A percentile compares a stretch with the other conserved stretches of the same genome.
These are phyloP conservation scores for Erannis defoliaria DNA, from an alignment of 2,888 invertebrate genomes.

Conservation along the genomic window DNA sequence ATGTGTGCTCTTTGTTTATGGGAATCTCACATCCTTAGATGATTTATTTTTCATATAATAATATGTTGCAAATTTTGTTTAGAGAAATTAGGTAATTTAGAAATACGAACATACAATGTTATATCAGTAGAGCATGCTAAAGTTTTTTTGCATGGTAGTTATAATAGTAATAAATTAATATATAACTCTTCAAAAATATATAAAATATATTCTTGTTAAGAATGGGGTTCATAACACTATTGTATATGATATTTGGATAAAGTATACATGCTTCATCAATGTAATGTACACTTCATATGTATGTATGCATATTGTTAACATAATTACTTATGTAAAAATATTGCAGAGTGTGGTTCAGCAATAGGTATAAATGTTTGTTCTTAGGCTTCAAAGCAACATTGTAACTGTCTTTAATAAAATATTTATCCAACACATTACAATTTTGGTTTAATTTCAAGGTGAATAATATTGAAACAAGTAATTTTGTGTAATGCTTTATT, in stretches of 20 bases:
- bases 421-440: slow-evolving; percentile 77
- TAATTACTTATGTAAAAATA: slow-evolving; percentile 63
- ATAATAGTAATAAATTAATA: slow-evolving; percentile 71
- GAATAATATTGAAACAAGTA: slow-evolving; percentile 20
- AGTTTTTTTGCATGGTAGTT: slow-evolving; percentile 80
- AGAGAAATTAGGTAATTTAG: slow-evolving; percentile 61
- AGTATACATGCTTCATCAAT: slow-evolving; percentile 67
- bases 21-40: slow-evolving; percentile 65
- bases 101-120: slow-evolving; percentile 77
- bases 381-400: slow-evolving; percentile 77
- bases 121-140: slow-evolving; percentile 73
- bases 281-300: slow-evolving; percentile 63
- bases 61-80: slow-evolving; percentile 57
- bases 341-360: slow-evolving; percentile 72
- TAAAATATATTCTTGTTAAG: slow-evolving; percentile 68
- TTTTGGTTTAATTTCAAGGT: slow-evolving; percentile 45
- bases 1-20: slow-evolving; percentile 54
- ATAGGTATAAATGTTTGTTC: slow-evolving; percentile 75
- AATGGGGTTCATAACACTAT: slow-evolving; percentile 64
- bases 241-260: slow-evolving; percentile 69
- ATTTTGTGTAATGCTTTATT: slow-evolving; percentile 20
- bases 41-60: slow-evolving; percentile 63
- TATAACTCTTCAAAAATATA: slow-evolving; percentile 63
- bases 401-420: slow-evolving; percentile 83
- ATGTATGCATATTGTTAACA: slow-evolving; percentile 63